Evolutionary conservation across 2,113 vertebrate species (phyloP).

Genomic region (Gnathonemus echidnorhynchus): DNA sequence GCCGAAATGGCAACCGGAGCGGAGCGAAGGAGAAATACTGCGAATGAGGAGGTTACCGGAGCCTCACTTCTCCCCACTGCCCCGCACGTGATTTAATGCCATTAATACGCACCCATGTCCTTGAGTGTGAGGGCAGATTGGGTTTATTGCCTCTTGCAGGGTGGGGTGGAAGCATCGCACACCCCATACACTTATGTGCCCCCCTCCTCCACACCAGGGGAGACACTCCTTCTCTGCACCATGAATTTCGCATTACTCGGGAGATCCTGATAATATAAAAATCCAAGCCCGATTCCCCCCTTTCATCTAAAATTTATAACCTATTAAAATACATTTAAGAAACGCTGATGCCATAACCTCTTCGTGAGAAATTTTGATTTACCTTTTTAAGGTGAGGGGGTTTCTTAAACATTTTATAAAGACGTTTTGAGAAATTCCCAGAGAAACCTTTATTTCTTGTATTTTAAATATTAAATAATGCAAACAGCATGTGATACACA

Average conservation of each 20-base stretch:
- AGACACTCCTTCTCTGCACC: not conserved
- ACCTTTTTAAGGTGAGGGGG: not conserved
- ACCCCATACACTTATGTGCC: no score
- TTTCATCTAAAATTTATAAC: not conserved
- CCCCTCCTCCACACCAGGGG: not conserved
- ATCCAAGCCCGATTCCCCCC: not conserved
- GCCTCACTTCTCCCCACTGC: not conserved
- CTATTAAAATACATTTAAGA: not conserved
- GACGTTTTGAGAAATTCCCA: not conserved
- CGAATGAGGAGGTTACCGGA: not conserved
- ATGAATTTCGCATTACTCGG: not conserved
- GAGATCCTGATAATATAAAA: not conserved
- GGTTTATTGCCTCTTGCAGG: not conserved
- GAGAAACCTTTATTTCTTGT: not conserved
- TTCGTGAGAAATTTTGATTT: not conserved
- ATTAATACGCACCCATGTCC: not conserved
- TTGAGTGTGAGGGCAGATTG: not conserved
- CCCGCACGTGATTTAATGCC: not conserved
- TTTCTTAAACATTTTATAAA: not conserved
- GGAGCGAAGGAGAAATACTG: not conserved
- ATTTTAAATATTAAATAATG: not conserved
- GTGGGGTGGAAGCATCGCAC: not conserved
- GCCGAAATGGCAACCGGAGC: not conserved
- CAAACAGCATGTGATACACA: not conserved
- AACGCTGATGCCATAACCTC: not conserved